phyloP scores from a whole-genome alignment of 1,140 invertebrate genomes.

The Temnothorax curvispinosus region DNA sequence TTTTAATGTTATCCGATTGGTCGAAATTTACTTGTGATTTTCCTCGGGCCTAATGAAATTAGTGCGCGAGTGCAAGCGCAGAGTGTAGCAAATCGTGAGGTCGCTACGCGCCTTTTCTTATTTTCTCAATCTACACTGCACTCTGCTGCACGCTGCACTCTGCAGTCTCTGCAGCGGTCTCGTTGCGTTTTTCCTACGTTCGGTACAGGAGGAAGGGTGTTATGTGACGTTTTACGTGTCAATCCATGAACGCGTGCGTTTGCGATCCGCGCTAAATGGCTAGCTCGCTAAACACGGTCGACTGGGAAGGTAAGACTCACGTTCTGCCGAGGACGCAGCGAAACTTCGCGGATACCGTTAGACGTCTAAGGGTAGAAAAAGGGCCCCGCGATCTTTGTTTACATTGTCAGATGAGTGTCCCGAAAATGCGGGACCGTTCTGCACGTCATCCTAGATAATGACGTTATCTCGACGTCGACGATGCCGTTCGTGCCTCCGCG shows the following conservation, averaged over 20 bases:
- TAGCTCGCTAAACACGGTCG: slow-evolving; percentile 63
- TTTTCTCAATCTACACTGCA: too few relatives aligned
- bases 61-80: neutral
- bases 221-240: slow-evolving; percentile 54
- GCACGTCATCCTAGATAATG: neutral
- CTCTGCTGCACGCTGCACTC: too few relatives aligned
- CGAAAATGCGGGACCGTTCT: neutral
- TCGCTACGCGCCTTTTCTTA: neutral
- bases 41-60: neutral
- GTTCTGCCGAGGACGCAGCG: neutral
- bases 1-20: neutral
- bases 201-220: slow-evolving; percentile 30
- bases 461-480: neutral
- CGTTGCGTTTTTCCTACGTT: too few relatives aligned
- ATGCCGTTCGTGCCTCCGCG: neutral
- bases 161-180: too few relatives aligned
- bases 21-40: neutral
- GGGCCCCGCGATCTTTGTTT: neutral
- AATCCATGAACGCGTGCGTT: neutral
- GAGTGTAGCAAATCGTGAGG: neutral
- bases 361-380: neutral
- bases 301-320: slow-evolving; percentile 71
- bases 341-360: neutral
- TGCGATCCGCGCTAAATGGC: slow-evolving; percentile 69
- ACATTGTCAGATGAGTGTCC: neutral